Percentiles rank a stretch among this genome's conserved stretches.
Conservation (phyloP, 2,113 vertebrate genomes). For the Periophthalmus modestus region DNA sequence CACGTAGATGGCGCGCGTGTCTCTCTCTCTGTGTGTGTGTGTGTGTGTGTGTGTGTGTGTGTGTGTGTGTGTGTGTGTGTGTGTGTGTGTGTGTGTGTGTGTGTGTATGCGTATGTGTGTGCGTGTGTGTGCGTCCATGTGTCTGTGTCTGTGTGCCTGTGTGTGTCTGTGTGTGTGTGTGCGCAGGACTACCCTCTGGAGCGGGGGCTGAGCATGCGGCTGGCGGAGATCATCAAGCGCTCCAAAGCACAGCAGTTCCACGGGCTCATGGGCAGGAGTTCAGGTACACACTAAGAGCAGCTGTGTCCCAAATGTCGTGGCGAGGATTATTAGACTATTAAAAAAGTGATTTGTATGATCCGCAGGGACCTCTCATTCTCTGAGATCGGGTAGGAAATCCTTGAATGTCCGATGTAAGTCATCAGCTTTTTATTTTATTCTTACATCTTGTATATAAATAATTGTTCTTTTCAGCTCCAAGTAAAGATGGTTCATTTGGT, state of each 20-base stretch:
- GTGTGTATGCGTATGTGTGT: no score
- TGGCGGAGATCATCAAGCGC: slow-evolving; percentile 71
- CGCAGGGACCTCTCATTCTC: slow-evolving; percentile 48
- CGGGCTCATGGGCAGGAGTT: slow-evolving; percentile 74
- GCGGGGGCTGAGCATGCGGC: slow-evolving; percentile 43
- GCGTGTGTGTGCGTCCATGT: no score
- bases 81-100: no score
- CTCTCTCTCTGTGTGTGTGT: no score
- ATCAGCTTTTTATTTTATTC: not conserved
- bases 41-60: no score
- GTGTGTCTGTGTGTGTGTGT: no score
- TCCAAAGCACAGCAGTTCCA: slow-evolving; percentile 75
- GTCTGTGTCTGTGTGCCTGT: no score
- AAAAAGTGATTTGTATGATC: not conserved
- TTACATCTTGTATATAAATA: not conserved
- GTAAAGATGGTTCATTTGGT: slow-evolving; percentile 71
- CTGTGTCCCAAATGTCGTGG: no score
- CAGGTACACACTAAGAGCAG: slow-evolving; percentile 50
- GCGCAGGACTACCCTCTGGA: slow-evolving; percentile 60
- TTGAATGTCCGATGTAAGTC: not conserved
- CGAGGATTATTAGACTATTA: not conserved
- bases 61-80: no score
- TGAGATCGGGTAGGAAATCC: slow-evolving; percentile 62
- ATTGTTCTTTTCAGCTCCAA: slow-evolving; percentile 46
- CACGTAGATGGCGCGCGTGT: not conserved